Evolutionary conservation across 64 coral and sea anemone species (phyloP), one percentile per base, ranked within the genome.

Genomic region (Montipora capricornis): DNA sequence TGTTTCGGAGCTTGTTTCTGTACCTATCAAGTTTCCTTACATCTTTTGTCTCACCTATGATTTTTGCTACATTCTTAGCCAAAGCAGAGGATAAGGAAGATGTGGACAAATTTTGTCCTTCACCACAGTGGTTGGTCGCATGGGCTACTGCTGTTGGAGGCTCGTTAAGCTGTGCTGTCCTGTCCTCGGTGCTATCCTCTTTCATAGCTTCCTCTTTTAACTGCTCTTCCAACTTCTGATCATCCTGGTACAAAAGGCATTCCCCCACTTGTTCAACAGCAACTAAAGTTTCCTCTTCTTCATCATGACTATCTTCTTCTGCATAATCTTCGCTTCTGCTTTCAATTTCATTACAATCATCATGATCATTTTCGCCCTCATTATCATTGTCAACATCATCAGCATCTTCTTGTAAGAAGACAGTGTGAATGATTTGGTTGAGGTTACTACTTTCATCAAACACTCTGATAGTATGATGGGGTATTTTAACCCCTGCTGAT

Each of bases 361-460:
- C 29, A 37, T 1, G 16, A 80, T 20, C 17, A 80, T 55, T 57
- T 4, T 80, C 1, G 26, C 26, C 26, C 26, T 26, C 26, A 26
- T 26, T 26, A 26, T 26, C 26, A 26, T 26, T 26, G 8, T 79
- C 77, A 49, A 17, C 49, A 19, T 80, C 78, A 5, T 80, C 78
- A 22, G 22, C 77, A 79, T 79, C 77, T 44, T 86, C 73, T 83
- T 92, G 73, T 75, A 92, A 77, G 47, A 87, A 86, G 20, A 45
- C 57, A 46, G 91, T 92, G 37, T 85, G 53, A 6, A 75, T 73
- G 3, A 59, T 19, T 77, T 11, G 67, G 68, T 71, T 20, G 9
- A 81, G 59, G 16, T 86, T 46, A 4, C 91, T 60, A 53, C 88
- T 61, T 68, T 88, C 29, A 37, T 68, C 76, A 80, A 78, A 93